Evolutionary conservation across 2,888 invertebrate species (phyloP), one percentile per base, ranked within the genome.

Genomic region (Fissipunctia ypsillon): DNA sequence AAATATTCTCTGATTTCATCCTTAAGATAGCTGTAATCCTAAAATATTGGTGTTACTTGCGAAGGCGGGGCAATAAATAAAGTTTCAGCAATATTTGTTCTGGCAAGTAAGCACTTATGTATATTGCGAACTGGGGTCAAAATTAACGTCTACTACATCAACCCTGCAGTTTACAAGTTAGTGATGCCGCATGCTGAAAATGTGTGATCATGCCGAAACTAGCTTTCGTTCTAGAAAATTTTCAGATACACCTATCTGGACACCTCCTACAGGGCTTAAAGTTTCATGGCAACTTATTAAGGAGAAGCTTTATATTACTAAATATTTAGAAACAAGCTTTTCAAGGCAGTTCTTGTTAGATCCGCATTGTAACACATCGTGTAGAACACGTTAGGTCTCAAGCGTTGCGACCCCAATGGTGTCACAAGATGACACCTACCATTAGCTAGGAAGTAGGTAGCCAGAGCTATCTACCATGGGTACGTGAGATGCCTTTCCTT

Each of bases 1-100:
- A 73, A 68, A 76, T 73, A 66, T 81, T 74, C 64, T 65, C 64
- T 43, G 75, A 83, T 75, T 84, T 74, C 78, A 79, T 81, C 75
- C 67, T 52, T 69, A n/a, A 67, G 59, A 76, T 73, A 78, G 69
- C 67, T 63, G 73, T 78, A 73, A 73, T 72, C 72, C 73, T 79
- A 61, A 78, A 73, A 77, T 77, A 84, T 81, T 76, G 57, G 70
- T 50, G 73, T 59, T 59, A 57, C n/a, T 72, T 81, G 60, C 41
- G 78, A 50, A 35, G 67, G 69, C 45, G 59, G 50, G 35, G 14
- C 22, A 50, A 57, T 79, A 56, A 69, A 83, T 79, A 50, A 66
- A 59, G 54, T 43, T 38, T 48, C 16, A 52, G 38, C 22, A 64
- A 54, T 65, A 45, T 83, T 73, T 52, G 45, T 54, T 69, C 54